These are phyloP conservation scores for Momotus momota DNA, from an alignment of 2,797 vertebrate genomes.

Conservation along the genomic window DNA sequence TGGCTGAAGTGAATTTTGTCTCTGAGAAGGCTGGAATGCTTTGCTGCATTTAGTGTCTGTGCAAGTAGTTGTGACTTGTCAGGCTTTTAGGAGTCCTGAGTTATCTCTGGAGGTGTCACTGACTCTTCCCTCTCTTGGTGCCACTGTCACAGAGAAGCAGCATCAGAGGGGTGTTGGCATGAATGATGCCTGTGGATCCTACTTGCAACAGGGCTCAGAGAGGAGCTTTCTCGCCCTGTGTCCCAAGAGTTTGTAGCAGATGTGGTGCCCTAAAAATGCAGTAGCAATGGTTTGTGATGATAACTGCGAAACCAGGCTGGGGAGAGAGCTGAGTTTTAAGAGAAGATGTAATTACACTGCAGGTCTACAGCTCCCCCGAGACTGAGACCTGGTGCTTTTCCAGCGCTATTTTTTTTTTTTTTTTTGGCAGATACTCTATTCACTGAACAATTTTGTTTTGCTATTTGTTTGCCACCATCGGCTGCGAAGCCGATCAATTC, in stretches of 20 bases:
- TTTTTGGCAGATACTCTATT: not conserved
- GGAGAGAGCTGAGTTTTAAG: not conserved
- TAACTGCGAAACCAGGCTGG: not conserved
- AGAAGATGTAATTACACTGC: not conserved
- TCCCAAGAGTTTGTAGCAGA: not conserved
- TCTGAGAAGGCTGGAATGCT: not conserved
- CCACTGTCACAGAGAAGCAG: not conserved
- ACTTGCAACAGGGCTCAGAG: fast-evolving
- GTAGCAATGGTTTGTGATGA: not conserved
- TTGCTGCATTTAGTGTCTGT: no score
- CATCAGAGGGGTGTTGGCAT: not conserved
- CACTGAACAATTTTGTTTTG: not conserved
- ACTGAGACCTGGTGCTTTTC: not conserved
- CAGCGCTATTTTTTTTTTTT: not conserved
- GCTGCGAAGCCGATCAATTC: conserved; percentile 1
- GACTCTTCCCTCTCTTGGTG: fast-evolving
- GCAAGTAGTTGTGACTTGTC: fast-evolving
- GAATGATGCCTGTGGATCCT: fast-evolving
- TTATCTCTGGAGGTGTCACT: not conserved
- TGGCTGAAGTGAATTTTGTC: not conserved
- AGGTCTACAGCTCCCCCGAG: not conserved
- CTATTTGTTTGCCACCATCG: not conserved
- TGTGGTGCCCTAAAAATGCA: not conserved
- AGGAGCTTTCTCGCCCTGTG: not conserved
- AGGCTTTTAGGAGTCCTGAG: not conserved